Evolutionary conservation across 2,888 invertebrate species (phyloP).

Genomic region (Aphrophora alni): DNA sequence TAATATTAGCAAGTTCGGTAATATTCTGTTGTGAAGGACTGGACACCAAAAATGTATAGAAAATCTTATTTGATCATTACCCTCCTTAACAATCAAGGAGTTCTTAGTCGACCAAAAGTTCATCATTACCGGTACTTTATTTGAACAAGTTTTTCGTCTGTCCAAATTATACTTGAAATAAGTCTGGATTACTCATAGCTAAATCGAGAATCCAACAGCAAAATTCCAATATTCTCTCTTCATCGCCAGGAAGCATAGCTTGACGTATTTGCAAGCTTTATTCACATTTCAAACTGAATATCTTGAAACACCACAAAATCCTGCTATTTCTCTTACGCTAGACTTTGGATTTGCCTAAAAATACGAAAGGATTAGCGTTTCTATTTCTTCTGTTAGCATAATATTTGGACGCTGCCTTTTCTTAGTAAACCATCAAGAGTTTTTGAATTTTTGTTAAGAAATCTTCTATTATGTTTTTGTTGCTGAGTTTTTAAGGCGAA

Average conservation of each 20-base stretch:
- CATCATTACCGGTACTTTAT: background rate
- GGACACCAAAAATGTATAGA: conserved; percentile 19
- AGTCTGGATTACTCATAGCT: background rate
- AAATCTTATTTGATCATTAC: conserved; percentile 8
- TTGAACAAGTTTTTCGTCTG: background rate
- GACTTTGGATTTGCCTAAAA: conserved; percentile 17
- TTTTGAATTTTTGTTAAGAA: background rate
- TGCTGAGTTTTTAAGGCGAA: no score
- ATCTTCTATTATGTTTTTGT: conserved; percentile 10
- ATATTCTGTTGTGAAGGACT: background rate
- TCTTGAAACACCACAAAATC: background rate
- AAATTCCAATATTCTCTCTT: background rate
- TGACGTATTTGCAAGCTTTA: background rate
- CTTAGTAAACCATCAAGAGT: background rate
- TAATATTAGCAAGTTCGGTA: conserved; percentile 4
- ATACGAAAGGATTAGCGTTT: conserved; percentile 6
- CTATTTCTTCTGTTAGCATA: background rate
- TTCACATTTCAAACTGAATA: background rate
- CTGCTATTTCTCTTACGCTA: conserved; percentile 3
- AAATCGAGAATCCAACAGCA: background rate
- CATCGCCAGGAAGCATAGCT: background rate
- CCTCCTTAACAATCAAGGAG: conserved; percentile 7
- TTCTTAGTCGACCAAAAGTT: conserved; percentile 6
- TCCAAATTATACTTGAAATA: conserved; percentile 14
- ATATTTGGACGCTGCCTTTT: background rate